These are phyloP conservation scores for Cosmia pyralina DNA, from an alignment of 2,888 invertebrate genomes.

Conservation along the genomic window DNA sequence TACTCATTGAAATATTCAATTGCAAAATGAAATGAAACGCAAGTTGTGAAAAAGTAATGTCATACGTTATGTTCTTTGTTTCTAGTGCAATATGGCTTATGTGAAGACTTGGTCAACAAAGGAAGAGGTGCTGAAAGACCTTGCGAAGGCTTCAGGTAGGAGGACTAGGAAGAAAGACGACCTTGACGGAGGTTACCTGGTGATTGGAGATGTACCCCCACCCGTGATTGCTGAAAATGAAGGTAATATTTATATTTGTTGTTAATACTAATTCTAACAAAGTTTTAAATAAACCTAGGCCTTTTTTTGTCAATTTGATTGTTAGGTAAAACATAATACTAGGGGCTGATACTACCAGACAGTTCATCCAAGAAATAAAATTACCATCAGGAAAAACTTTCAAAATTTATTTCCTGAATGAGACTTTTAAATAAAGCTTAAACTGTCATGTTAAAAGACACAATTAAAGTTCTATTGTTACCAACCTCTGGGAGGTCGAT, in stretches of 20 bases:
- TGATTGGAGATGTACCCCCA: conserved; percentile 75
- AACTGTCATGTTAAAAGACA: too few species aligned
- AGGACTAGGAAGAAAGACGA: conserved; percentile 35
- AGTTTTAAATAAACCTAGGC: too few species aligned
- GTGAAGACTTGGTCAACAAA: conserved; percentile 72
- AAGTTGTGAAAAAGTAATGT: not conserved
- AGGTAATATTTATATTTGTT: conserved; percentile 63
- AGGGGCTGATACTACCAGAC: too few species aligned
- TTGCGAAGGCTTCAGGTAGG: conserved; percentile 70
- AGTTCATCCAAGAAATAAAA: not conserved
- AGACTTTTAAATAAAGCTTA: too few species aligned
- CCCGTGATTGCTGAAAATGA: conserved; percentile 63
- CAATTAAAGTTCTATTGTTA: too few species aligned
- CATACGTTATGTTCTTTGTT: not conserved
- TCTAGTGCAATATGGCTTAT: conserved; percentile 43
- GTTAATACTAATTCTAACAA: not conserved
- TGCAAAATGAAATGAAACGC: not conserved
- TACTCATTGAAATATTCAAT: not conserved
- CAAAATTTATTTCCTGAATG: not conserved
- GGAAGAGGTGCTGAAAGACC: conserved; percentile 76
- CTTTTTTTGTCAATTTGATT: not conserved
- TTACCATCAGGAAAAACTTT: not conserved
- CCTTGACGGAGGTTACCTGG: conserved; percentile 69
- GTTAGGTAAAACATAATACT: too few species aligned
- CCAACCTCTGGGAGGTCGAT: too few species aligned